These are phyloP conservation scores for Acanthosepion esculentum DNA, from an alignment of 2,888 invertebrate species.

Conservation along the genomic window DNA sequence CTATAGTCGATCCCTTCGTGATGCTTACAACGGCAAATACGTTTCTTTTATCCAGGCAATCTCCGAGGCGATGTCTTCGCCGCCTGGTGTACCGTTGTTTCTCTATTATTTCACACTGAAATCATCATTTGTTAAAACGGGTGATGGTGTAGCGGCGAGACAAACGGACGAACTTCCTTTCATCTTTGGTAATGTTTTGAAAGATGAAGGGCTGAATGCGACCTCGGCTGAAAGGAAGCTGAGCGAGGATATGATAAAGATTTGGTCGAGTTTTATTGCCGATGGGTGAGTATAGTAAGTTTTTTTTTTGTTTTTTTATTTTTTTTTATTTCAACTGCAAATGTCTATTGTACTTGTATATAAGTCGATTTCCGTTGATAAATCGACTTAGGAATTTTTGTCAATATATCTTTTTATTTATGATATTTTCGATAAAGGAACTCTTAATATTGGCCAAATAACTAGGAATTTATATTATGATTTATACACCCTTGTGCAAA, in stretches of 20 bases:
- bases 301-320: background rate
- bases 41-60: slow-evolving; percentile 11
- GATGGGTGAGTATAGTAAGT: slow-evolving; percentile 49
- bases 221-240: slow-evolving; percentile 34
- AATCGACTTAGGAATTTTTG: no score
- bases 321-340: no score
- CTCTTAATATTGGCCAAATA: no score
- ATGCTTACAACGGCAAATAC: slow-evolving; percentile 38
- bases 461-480: no score
- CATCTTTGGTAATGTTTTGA: slow-evolving; percentile 50
- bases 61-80: slow-evolving; percentile 36
- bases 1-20: slow-evolving; percentile 24
- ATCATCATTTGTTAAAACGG: slow-evolving; percentile 34
- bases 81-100: background rate
- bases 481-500: no score
- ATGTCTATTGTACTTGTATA: no score
- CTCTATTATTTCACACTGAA: slow-evolving; percentile 47
- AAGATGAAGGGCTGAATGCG: background rate
- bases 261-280: slow-evolving; percentile 50
- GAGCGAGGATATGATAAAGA: slow-evolving; percentile 46
- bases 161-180: slow-evolving; percentile 51
- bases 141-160: slow-evolving; percentile 42
- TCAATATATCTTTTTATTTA: no score
- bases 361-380: no score
- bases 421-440: no score